A percentile compares a stretch with the other conserved stretches of the same genome.
phyloP scores from a whole-genome alignment of 2,113 vertebrate species.

The Alethe diademata region DNA sequence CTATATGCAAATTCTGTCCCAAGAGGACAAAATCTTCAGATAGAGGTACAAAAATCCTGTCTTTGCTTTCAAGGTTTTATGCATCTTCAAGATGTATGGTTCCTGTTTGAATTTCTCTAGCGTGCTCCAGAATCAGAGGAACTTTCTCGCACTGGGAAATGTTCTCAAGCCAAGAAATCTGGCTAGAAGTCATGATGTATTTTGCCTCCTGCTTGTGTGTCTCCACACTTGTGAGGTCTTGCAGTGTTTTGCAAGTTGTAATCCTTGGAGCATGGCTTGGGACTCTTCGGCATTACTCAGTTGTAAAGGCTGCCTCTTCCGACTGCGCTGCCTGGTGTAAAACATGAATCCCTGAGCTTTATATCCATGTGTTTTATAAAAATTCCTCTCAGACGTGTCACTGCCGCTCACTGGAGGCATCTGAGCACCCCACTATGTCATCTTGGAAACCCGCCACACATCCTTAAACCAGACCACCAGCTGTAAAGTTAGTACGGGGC shows the following conservation, averaged over 20 bases:
- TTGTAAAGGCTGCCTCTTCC: not conserved
- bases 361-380: not conserved
- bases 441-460: not conserved
- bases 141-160: conserved; percentile 3
- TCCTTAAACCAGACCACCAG: not conserved
- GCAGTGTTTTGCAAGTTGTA: not conserved
- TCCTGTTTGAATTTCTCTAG: not conserved
- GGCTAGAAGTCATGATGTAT: not conserved
- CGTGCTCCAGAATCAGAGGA: not conserved
- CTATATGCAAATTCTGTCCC: not conserved
- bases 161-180: conserved; percentile 2
- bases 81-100: not conserved
- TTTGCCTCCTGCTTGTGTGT: not conserved
- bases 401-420: not conserved
- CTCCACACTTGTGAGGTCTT: not conserved
- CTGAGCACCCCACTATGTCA: not conserved
- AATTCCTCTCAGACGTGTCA: not conserved
- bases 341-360: not conserved
- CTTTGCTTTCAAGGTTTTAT: not conserved
- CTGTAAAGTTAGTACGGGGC: not conserved
- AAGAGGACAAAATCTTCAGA: not conserved
- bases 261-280: not conserved
- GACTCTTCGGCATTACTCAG: not conserved
- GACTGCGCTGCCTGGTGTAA: not conserved
- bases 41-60: not conserved